A percentile compares a stretch with the other conserved stretches of the same genome.
These are phyloP conservation scores for Stratiomys singularior DNA, from an alignment of 2,888 invertebrate genomes.

Conservation along the genomic window DNA sequence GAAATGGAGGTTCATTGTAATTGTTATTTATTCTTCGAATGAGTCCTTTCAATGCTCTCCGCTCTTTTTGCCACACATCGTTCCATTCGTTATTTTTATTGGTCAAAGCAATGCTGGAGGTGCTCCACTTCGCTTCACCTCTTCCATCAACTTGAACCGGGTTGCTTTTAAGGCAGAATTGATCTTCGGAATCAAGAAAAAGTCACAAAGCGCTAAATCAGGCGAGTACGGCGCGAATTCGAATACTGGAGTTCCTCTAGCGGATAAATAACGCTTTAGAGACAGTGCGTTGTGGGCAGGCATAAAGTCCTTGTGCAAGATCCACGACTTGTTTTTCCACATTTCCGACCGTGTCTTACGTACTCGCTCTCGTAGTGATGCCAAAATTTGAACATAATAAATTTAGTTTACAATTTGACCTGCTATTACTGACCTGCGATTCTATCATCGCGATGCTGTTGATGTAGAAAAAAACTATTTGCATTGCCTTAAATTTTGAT, in stretches of 20 bases:
- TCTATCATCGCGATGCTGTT: background rate
- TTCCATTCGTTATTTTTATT: background rate
- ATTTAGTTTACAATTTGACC: background rate
- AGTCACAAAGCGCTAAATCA: background rate
- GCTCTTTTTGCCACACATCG: background rate
- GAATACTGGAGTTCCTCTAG: background rate
- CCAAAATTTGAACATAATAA: background rate
- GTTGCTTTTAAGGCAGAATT: background rate
- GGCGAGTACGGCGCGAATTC: too few species aligned
- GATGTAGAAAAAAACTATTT: background rate
- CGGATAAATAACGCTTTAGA: background rate
- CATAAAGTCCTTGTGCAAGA: background rate
- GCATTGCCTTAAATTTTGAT: background rate
- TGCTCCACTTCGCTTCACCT: slow-evolving; percentile 11
- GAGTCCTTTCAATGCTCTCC: background rate
- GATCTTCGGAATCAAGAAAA: background rate
- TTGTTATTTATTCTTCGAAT: background rate
- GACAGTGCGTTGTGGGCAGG: slow-evolving; percentile 5
- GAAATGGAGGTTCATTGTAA: too few species aligned
- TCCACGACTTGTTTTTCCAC: background rate
- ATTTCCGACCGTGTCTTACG: background rate
- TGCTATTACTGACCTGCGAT: too few species aligned
- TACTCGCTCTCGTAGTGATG: background rate
- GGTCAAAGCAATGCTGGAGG: background rate
- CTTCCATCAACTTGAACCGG: background rate